Evolutionary conservation across 2,797 vertebrate species (phyloP), one percentile per base, ranked within the genome.

Genomic region (Liparis tanakae): DNA sequence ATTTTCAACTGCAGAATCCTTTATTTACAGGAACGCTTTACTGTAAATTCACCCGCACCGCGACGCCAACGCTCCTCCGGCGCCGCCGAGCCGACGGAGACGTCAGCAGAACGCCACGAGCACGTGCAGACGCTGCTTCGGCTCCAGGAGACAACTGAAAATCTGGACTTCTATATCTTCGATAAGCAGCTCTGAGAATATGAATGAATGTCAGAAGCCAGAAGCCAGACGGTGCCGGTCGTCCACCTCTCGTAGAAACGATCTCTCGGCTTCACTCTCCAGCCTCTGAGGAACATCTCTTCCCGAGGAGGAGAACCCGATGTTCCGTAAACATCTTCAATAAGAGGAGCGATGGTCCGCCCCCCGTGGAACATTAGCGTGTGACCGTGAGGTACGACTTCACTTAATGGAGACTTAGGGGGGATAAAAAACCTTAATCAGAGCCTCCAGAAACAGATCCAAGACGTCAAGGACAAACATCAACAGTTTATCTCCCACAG

Each of bases 401-500:
- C 85, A 90, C 79, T 85, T 87, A 90, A 88, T 51, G 55, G 72
- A 79, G 72, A 85, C 63, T 75, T 55, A 14, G 41, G 17, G 5
- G 25, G 20, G 22, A 71, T 10, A 20, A 77, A 74, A 78, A 70
- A 81, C 78, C 78, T 67, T 89, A 86, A 92, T 92, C 90, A 88
- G 82, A 3, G 54, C 81, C 88, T 88, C 79, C 50, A 79, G 71
- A 89, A 85, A 74, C 79, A 73, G 79, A 84, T 89, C 86, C 89
- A 91, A 87, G 83, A 90, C 89, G 90, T 88, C 70, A 90, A 89
- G 82, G 84, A 86, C 84, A 91, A 79, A 62, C 81, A 83, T 82
- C 88, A 87, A 85, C 86, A 89, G 85, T 81, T 91, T 89, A 88
- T 91, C 83, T 87, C 85, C 88, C 83, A 87, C 84, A 89, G 80